Base-by-base conservation (phyloP, 2,113 vertebrate genomes). In the Hassar affinis region DNA sequence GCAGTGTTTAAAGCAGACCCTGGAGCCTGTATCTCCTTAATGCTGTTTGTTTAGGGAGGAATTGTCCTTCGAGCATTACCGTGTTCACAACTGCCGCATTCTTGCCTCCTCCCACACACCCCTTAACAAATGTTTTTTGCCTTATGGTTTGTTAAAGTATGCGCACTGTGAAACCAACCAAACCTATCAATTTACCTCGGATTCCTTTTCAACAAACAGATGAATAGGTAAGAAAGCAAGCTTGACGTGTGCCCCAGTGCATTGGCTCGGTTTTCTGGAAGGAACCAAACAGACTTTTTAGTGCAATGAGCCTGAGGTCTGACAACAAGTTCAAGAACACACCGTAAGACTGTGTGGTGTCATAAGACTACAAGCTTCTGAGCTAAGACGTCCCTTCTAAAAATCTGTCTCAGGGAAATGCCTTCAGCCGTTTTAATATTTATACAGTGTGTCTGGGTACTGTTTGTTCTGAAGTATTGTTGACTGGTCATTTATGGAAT, bases 391-490 rank as follows among this genome's bases (percentile, higher is more conserved):
- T n/a, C 9, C 11, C 35, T 1, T 45, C 33, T 78, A n/a, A 38
- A 78, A 17, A 1, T 59, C 75, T 42, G 22, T 52, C 52, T 57
- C 14, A 0, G 6, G 68, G 62, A 54, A 80, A 71, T 20, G 25
- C 62, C 77, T 45, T 18, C 59, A 49, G 30, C 30, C 52, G 17
- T 69, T 54, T 56, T 42, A 33, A 57, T 56, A 54, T 76, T 35
- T 77, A 74, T 30, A 52, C 18, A 52, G 57, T 35, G 57, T 9
- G 11, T 61, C 20, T 64, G 25, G 27, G 6, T 52, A 10, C 81
- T 83, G 57, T 71, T 71, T 38, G 54, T 81, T 71, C 57, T 71
- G 51, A 22, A 35, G 56, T 35, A 49, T 72, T 30, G n/a, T 82
- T 35, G 25, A 45, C 38, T 30, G 35, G 52, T 35, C 38, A 35